Percentiles rank a stretch among this genome's conserved stretches.
These are phyloP conservation scores for Oedothorax gibbosus DNA, from an alignment of 1,140 invertebrate genomes.

Conservation along the genomic window DNA sequence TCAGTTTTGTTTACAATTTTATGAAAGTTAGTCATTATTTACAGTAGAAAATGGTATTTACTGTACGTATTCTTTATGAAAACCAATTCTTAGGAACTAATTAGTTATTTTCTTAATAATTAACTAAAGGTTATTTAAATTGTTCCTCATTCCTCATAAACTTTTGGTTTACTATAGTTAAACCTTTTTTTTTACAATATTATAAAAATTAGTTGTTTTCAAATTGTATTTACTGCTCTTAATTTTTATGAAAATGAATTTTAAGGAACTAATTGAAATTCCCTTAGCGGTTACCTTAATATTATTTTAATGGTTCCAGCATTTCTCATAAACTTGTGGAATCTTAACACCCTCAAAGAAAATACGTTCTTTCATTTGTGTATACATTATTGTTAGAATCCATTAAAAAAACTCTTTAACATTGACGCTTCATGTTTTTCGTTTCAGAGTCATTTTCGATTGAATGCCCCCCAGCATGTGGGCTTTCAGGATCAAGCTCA, in stretches of 20 bases:
- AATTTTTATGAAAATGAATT: too few relatives aligned
- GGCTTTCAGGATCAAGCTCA: conserved; percentile 21
- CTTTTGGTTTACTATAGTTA: too few relatives aligned
- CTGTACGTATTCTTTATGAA: background rate
- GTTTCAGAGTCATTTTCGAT: conserved; percentile 40
- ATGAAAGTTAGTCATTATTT: too few relatives aligned
- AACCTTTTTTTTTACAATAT: too few relatives aligned
- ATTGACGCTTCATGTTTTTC: background rate
- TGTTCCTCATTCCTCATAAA: background rate
- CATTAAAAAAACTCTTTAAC: background rate
- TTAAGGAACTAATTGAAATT: too few relatives aligned
- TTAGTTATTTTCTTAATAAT: background rate
- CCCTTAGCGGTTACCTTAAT: too few relatives aligned
- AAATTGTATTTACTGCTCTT: too few relatives aligned
- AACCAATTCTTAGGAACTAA: background rate
- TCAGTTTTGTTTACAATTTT: too few relatives aligned
- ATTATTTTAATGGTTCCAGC: background rate
- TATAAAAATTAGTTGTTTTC: too few relatives aligned
- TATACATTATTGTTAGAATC: background rate
- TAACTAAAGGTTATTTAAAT: background rate
- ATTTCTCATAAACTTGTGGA: background rate
- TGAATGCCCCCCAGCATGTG: conserved; percentile 47
- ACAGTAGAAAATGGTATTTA: background rate
- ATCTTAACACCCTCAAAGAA: too few relatives aligned
- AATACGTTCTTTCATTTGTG: background rate